phyloP scores from a whole-genome alignment of 2,797 vertebrate species.

The Phrynocephalus forsythii region DNA sequence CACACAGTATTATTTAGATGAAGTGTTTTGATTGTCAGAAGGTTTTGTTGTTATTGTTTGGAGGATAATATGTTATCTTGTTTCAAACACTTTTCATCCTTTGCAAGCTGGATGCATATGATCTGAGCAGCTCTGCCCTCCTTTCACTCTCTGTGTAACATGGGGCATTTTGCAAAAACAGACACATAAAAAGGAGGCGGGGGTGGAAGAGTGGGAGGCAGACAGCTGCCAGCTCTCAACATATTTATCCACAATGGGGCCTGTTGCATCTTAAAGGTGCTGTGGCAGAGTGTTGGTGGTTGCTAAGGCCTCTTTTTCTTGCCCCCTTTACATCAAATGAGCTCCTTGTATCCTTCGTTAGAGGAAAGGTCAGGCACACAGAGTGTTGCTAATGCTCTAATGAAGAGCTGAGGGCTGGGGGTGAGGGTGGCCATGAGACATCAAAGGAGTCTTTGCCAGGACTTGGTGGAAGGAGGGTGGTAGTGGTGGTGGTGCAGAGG shows the following conservation, averaged over 20 bases:
- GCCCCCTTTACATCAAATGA: constrained; percentile 40
- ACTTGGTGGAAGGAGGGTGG: neutral
- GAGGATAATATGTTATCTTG: neutral
- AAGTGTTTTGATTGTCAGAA: neutral
- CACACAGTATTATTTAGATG: neutral
- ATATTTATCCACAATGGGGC: constrained; percentile 6
- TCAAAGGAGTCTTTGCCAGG: constrained; percentile 28
- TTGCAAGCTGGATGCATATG: neutral
- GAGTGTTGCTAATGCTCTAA: constrained; percentile 46
- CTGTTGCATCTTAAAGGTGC: constrained; percentile 20
- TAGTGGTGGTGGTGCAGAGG: neutral
- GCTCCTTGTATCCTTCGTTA: constrained; percentile 31
- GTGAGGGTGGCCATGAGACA: constrained; percentile 11
- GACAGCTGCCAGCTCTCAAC: constrained; percentile 11
- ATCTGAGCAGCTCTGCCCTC: neutral
- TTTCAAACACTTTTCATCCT: neutral
- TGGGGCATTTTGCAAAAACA: neutral
- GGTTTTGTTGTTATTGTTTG: neutral
- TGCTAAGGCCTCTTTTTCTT: constrained; percentile 35
- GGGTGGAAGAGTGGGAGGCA: neutral
- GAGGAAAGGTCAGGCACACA: constrained; percentile 36
- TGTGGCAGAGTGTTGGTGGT: neutral
- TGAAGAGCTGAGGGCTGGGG: constrained; percentile 3
- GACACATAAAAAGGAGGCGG: neutral
- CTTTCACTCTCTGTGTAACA: neutral